Evolutionary conservation across 2,113 vertebrate species (phyloP).

Genomic region (Proteles cristata): DNA sequence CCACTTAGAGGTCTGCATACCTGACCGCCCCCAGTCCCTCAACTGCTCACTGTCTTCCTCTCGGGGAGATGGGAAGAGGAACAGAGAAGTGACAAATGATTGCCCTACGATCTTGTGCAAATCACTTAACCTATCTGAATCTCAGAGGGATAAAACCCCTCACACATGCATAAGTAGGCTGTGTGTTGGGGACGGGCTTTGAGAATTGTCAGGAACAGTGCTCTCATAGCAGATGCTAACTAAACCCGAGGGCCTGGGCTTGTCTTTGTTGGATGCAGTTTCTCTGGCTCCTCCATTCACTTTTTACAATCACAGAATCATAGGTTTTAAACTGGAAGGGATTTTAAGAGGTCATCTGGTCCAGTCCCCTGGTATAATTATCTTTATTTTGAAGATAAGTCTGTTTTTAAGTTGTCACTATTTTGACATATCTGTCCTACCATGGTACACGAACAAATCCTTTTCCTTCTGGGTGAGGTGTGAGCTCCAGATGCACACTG

Average conservation of each 20-base stretch:
- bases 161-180: not conserved
- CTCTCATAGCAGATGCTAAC: not conserved
- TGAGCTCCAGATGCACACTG: not conserved
- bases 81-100: not conserved
- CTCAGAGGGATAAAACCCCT: not conserved
- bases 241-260: not conserved
- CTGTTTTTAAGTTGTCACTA: conserved; percentile 39
- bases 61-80: not conserved
- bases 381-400: conserved; percentile 41
- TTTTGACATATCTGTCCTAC: conserved; percentile 23
- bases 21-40: not conserved
- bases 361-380: conserved; percentile 7
- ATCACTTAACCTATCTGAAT: not conserved
- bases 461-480: not conserved
- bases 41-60: not conserved
- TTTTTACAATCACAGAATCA: not conserved
- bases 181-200: not conserved
- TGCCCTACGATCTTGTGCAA: not conserved
- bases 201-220: not conserved
- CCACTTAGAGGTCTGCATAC: not conserved
- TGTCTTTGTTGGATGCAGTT: conserved; percentile 12
- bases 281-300: not conserved
- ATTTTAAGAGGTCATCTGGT: conserved; percentile 42
- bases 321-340: conserved; percentile 44
- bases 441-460: not conserved